A percentile compares a stretch with the other conserved stretches of the same genome.
Evolutionary conservation across 2,113 vertebrate species (phyloP).

Genomic region (Colaptes auratus): DNA sequence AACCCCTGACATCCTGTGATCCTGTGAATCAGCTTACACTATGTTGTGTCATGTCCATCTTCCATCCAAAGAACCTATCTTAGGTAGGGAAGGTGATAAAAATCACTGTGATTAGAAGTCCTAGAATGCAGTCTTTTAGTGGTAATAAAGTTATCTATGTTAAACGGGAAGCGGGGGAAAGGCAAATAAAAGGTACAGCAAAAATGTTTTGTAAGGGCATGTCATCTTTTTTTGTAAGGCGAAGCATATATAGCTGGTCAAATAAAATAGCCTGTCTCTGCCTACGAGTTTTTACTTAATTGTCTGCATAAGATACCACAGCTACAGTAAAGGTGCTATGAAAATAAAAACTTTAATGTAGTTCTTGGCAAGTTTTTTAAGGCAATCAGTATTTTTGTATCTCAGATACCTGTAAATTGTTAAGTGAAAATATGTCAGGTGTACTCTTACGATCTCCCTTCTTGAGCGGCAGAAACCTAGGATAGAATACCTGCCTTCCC

Average conservation of each 20-base stretch:
- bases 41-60: background rate
- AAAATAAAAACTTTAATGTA: background rate
- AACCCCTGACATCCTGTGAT: too few species aligned
- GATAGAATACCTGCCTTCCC: background rate
- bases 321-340: background rate
- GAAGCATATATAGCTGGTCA: background rate
- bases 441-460: background rate
- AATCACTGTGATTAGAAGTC: background rate
- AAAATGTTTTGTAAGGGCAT: background rate
- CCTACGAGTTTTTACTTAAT: background rate
- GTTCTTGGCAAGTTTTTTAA: background rate
- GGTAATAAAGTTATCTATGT: background rate
- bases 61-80: background rate
- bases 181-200: fast-evolving
- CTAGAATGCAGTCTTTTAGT: background rate
- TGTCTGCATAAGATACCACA: background rate
- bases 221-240: background rate
- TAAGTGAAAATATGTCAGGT: background rate
- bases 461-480: background rate
- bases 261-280: background rate
- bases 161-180: background rate
- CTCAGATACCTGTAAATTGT: background rate
- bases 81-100: background rate
- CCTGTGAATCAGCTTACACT: background rate
- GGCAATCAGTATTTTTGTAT: background rate